Evolutionary conservation across 2,888 invertebrate genomes (phyloP), one percentile per base, ranked within the genome.

Genomic region (Amorpha juglandis): DNA sequence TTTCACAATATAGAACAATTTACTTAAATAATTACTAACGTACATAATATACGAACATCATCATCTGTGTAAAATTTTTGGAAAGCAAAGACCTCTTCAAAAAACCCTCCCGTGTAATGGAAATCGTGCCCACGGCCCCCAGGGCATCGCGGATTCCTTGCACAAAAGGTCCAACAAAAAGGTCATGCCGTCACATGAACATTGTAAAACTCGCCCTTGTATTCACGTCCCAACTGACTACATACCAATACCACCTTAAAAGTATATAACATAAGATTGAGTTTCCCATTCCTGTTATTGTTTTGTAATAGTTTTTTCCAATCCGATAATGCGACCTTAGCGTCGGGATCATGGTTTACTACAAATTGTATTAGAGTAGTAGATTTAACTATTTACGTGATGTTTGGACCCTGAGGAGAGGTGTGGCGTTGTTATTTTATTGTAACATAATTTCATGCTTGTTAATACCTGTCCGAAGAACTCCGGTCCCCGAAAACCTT

Each of bases 341-440:
- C 87, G 90, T 83, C 88, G 89, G 90, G 91, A 92, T 92, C 92
- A 91, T 92, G 92, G 92, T 92, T 92, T 92, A 92, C 92, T 92
- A 92, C 92, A 92, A 92, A 92, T 92, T 92, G 92, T 92, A 92
- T 92, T 91, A 91, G 90, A 91, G 91, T 87, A 90, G 91, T 90
- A 90, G 84, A 90, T 91, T 91, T 91, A 91, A 92, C 91, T 91
- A 92, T 92, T 91, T 91, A 91, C 90, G 58, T 64, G 58, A 58
- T 58, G 64, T 58, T 53, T 35, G 38, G 55, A 14, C 47, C 58
- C 16, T 45, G 19, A 16, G 12, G 47, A 53, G 53, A 47, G 53
- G 53, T 47, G 53, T 16, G 64, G 12, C 27, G 19, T 64, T 14
- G 14, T 47, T 58, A 35, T 35, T 64, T 48, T 55, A 58, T 64